Percentiles rank a stretch among this genome's conserved stretches.
Conservation (phyloP, 2,797 vertebrate genomes). For the Hyperoplus lanceolatus region DNA sequence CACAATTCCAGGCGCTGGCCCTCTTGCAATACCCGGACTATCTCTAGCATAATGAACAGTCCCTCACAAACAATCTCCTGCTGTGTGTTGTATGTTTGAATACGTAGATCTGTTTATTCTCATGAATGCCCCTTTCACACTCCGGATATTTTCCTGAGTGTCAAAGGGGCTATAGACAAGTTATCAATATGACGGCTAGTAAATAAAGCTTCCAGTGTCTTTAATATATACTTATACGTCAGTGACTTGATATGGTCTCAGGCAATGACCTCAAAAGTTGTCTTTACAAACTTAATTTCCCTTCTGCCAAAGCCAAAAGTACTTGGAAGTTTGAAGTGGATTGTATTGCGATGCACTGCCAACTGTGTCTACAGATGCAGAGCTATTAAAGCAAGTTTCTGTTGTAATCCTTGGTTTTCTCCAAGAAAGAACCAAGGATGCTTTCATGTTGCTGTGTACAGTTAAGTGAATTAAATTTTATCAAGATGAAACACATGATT, state of each 20-base stretch:
- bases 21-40: no score
- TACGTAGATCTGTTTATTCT: no score
- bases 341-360: slow-evolving; percentile 48
- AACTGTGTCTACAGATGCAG: slow-evolving; percentile 48
- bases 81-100: no score
- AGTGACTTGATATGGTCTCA: slow-evolving; percentile 49
- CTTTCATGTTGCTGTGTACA: slow-evolving; percentile 9
- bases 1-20: no score
- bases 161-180: no score
- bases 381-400: slow-evolving; percentile 36
- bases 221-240: slow-evolving; percentile 46
- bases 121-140: no score
- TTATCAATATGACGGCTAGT: slow-evolving; percentile 28
- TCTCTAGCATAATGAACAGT: no score
- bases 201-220: slow-evolving; percentile 34
- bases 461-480: background rate
- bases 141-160: no score
- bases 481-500: background rate
- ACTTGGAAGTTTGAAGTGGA: slow-evolving; percentile 36
- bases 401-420: slow-evolving; percentile 45
- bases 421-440: slow-evolving; percentile 31
- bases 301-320: slow-evolving; percentile 45
- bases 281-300: slow-evolving; percentile 54
- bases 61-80: no score
- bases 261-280: slow-evolving; percentile 40